phyloP scores from a whole-genome alignment of 2,888 invertebrate genomes.

The Cordylochernes scorpioides region DNA sequence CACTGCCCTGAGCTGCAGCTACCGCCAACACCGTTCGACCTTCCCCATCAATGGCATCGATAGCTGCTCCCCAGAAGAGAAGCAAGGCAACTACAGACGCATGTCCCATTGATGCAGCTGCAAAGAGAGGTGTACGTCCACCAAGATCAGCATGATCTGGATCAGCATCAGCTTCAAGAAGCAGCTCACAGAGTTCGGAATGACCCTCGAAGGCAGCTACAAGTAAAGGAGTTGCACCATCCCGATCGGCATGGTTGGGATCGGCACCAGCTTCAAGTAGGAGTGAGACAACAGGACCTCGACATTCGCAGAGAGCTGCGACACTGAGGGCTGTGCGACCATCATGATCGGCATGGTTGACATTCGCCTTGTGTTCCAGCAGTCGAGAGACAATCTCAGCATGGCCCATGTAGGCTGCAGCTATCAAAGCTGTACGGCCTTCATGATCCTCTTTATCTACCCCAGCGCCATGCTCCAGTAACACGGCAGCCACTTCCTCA shows the following conservation, averaged over 20 bases:
- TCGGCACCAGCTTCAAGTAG: constrained; percentile 53
- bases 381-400: constrained; percentile 62
- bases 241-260: constrained; percentile 53
- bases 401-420: constrained; percentile 71
- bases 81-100: constrained; percentile 54
- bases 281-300: constrained; percentile 25
- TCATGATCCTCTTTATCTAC: constrained; percentile 26
- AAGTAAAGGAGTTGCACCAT: constrained; percentile 57
- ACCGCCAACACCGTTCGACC: constrained; percentile 46
- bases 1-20: constrained; percentile 24
- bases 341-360: constrained; percentile 61
- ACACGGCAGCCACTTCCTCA: constrained; percentile 23
- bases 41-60: constrained; percentile 76
- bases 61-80: constrained; percentile 81
- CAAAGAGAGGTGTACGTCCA: constrained; percentile 49
- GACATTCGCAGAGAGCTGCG: constrained; percentile 45
- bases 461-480: constrained; percentile 22
- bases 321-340: constrained; percentile 65
- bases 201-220: constrained; percentile 80
- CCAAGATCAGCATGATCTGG: constrained; percentile 56
- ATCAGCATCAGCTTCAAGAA: constrained; percentile 73
- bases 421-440: constrained; percentile 26
- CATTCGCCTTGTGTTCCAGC: constrained; percentile 48
- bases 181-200: constrained; percentile 60
- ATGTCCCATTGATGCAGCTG: constrained; percentile 80